Evolutionary conservation across 2,797 vertebrate species (phyloP).

Genomic region (Lacerta viridis): DNA sequence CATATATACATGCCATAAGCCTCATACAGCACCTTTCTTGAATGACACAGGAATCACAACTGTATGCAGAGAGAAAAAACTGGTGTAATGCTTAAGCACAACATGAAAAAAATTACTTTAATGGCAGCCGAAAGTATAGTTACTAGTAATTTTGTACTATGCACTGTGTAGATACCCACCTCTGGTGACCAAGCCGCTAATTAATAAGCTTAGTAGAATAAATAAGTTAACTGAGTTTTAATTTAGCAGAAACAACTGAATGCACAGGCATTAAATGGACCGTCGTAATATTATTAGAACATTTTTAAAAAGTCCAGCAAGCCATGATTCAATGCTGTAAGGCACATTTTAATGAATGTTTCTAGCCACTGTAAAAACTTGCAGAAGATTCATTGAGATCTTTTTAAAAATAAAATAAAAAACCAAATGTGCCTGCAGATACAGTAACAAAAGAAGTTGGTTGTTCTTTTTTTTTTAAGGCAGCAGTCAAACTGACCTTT

Average conservation of each 20-base stretch:
- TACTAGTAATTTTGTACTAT: neutral
- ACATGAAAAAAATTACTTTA: neutral
- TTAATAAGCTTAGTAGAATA: neutral
- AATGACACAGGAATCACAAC: neutral
- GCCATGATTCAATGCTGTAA: neutral
- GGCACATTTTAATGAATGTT: slow-evolving; percentile 19
- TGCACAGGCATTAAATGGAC: neutral
- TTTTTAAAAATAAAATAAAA: neutral
- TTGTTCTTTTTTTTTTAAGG: neutral
- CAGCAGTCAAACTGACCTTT: neutral
- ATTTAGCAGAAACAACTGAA: neutral
- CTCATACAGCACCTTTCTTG: neutral
- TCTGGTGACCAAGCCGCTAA: neutral
- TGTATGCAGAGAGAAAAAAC: neutral
- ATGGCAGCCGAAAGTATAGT: neutral
- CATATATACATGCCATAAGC: too few relatives aligned
- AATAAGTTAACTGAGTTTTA: neutral
- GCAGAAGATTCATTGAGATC: neutral
- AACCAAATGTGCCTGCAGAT: neutral
- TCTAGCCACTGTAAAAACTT: neutral
- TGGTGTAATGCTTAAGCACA: neutral
- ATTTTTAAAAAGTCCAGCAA: neutral
- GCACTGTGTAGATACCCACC: neutral
- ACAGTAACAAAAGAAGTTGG: neutral
- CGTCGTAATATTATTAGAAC: neutral